phyloP scores from a whole-genome alignment of 2,113 vertebrate genomes.

The Nycticryphes semicollaris region DNA sequence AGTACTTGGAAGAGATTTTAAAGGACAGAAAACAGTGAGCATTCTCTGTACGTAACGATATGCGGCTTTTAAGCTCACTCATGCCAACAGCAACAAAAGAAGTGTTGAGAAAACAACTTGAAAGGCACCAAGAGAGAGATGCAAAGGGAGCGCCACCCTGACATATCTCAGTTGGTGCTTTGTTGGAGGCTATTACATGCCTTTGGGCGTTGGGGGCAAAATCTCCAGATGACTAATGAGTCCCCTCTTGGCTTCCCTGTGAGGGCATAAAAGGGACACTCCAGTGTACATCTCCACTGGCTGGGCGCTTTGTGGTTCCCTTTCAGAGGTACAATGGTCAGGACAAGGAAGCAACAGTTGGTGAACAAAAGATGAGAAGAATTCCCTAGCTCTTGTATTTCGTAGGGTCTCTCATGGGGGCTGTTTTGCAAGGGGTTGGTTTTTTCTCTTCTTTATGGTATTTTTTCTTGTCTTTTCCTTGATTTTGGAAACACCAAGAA shows the following conservation, averaged over 20 bases:
- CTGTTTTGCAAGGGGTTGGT: background rate
- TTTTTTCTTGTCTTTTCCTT: background rate
- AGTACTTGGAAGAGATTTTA: constrained; percentile 70
- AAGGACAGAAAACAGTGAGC: constrained; percentile 67
- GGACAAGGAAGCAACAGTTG: constrained; percentile 10
- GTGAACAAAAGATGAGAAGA: constrained; percentile 25
- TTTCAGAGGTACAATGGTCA: constrained; percentile 4
- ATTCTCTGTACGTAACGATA: constrained; percentile 71
- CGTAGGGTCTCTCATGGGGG: background rate
- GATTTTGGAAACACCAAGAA: background rate
- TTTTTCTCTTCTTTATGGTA: background rate
- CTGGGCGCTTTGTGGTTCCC: background rate
- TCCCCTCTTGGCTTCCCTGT: constrained; percentile 6
- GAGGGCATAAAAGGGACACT: constrained; percentile 5
- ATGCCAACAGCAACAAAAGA: constrained; percentile 73
- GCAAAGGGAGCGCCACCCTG: constrained; percentile 34
- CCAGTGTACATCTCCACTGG: background rate
- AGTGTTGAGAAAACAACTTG: constrained; percentile 75
- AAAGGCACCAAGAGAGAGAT: constrained; percentile 57
- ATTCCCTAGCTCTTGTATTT: background rate
- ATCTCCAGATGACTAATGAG: constrained; percentile 62
- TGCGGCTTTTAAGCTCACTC: constrained; percentile 70
- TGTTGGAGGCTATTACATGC: constrained; percentile 62
- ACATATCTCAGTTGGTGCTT: constrained; percentile 53
- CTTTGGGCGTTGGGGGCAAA: constrained; percentile 29